Evolutionary conservation across 2,797 vertebrate species (phyloP), one percentile per base, ranked within the genome.

Genomic region (Siniperca undulata): DNA sequence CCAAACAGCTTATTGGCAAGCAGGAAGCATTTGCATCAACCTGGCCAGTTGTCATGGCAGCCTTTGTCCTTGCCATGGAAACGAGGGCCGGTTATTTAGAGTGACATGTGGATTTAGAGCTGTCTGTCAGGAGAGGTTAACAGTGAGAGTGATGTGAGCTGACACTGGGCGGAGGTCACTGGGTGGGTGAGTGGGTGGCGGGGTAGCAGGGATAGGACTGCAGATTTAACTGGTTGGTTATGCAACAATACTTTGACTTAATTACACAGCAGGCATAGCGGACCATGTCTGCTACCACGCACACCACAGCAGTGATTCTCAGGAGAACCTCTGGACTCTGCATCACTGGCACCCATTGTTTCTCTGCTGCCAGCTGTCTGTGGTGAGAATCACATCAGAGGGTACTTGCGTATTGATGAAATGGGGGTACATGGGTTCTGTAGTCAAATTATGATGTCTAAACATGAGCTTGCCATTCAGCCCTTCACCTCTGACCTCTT

Each of bases 41-140:
- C 74, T 65, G 83, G 40, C 70, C 53, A 11, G 83, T 87, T 83
- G 83, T 90, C 93, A 88, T 90, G 86, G 86, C 88, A 88, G 86
- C 86, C 74, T 73, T 68, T 75, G 44, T 85, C 69, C 80, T 87
- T 40, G 34, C 73, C 73, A 86, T 78, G 61, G 82, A 83, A 85
- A 91, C 73, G 7, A 70, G 70, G 55, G 62, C 50, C 2, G 5
- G 70, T 89, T 87, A 92, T 89, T 80, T 78, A 81, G 81, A 90
- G 82, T 76, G 89, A 88, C 78, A 65, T 86, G 81, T 84, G 87
- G 89, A 81, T 81, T 78, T 64, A 61, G 83, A 86, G 73, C 81
- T 69, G 87, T 89, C 84, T 4, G 68, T 90, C 91, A 90, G 24
- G 59, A 71, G 74, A 82, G 59, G 84, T 85, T 86, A 87, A 65